phyloP scores from a whole-genome alignment of 2,113 vertebrate species.

The Chascanopsetta lugubris region DNA sequence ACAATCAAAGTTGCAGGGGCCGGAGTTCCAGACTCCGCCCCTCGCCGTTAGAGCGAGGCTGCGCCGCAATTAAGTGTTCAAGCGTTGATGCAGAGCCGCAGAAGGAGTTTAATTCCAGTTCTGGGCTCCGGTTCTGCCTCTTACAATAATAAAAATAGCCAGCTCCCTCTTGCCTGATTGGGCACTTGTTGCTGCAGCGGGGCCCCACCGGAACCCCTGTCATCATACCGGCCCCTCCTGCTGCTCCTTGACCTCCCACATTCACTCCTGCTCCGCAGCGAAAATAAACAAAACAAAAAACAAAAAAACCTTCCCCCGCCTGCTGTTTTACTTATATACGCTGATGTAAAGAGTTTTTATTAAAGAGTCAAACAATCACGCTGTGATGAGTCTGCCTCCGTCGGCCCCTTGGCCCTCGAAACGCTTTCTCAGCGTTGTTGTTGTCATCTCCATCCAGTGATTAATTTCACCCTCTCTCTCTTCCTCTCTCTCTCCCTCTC shows the following conservation, averaged over 20 bases:
- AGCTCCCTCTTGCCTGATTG: conserved; percentile 29
- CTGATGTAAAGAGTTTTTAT: conserved; percentile 12
- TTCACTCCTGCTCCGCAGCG: not conserved
- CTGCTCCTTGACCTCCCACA: conserved; percentile 24
- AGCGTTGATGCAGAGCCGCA: conserved; percentile 34
- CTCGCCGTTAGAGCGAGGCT: conserved; percentile 24
- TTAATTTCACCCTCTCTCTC: conserved; percentile 7
- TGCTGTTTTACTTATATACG: conserved; percentile 5
- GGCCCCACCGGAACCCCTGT: not conserved
- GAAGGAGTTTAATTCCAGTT: conserved; percentile 37
- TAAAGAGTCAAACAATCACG: conserved; percentile 24
- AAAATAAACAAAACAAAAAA: conserved; percentile 7
- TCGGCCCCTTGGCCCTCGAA: conserved; percentile 36
- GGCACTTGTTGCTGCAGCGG: conserved; percentile 48
- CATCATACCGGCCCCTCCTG: not conserved
- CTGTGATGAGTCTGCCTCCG: conserved; percentile 17
- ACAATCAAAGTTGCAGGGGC: conserved; percentile 4
- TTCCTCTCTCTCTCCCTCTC: conserved; percentile 11
- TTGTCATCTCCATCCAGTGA: conserved; percentile 20
- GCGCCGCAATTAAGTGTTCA: conserved; percentile 11
- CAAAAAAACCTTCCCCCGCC: too few relatives aligned
- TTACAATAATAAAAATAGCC: too few relatives aligned
- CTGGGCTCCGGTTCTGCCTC: conserved; percentile 3
- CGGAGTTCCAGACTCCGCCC: conserved; percentile 6
- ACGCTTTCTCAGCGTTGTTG: conserved; percentile 32